A percentile compares a stretch with the other conserved stretches of the same genome.
These are phyloP conservation scores for Eriosoma lanigerum DNA, from an alignment of 1,140 invertebrate genomes.

Conservation along the genomic window DNA sequence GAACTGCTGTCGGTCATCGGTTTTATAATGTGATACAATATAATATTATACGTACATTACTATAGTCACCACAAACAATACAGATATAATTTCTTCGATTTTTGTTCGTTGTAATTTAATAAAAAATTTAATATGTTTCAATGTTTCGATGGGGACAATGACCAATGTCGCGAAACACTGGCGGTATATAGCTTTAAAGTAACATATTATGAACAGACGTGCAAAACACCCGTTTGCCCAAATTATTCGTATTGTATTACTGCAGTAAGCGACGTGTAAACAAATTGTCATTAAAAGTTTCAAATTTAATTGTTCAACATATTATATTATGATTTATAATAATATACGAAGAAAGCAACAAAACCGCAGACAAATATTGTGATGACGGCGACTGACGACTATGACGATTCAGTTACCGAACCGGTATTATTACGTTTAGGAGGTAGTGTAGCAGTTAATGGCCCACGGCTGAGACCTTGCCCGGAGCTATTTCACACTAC, in stretches of 20 bases:
- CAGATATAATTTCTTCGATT: constrained; percentile 13
- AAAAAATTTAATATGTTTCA: no score
- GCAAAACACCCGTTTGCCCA: no score
- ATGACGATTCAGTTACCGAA: constrained; percentile 37
- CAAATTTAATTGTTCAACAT: no score
- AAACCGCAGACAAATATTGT: background rate
- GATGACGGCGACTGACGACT: background rate
- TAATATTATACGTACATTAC: no score
- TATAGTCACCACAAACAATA: constrained; percentile 29
- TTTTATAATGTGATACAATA: constrained; percentile 41
- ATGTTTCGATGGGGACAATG: background rate
- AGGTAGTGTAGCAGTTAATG: constrained; percentile 39
- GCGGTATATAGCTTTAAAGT: no score
- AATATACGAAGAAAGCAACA: constrained; percentile 5
- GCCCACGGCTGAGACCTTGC: constrained; percentile 42
- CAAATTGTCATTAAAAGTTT: no score
- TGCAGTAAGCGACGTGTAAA: no score
- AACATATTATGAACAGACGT: no score
- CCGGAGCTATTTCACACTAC: constrained; percentile 38
- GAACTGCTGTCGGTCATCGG: constrained; percentile 45
- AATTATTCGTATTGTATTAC: no score
- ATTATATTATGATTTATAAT: no score
- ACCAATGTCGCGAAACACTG: background rate
- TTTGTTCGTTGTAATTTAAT: background rate
- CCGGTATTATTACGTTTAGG: constrained; percentile 33